A percentile compares a stretch with the other conserved stretches of the same genome.
phyloP scores from a whole-genome alignment of 2,888 invertebrate species.

The Chaetogeoica ovagalla region DNA sequence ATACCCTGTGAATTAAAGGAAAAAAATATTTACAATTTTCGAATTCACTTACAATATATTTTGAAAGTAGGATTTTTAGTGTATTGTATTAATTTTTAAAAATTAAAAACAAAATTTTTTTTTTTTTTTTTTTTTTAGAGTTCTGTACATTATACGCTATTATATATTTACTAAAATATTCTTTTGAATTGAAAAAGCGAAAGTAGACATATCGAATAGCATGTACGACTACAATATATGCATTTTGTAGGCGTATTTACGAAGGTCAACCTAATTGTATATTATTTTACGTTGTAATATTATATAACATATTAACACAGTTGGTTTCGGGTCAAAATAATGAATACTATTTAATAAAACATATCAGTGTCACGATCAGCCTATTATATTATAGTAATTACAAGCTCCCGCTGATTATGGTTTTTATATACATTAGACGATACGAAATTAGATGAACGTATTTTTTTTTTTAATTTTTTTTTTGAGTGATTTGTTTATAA shows the following conservation, averaged over 20 bases:
- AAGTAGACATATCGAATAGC: conserved; percentile 23
- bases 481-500: conserved; percentile 1
- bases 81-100: too few relatives aligned
- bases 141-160: not conserved
- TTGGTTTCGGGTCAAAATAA: conserved; percentile 23
- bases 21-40: too few relatives aligned
- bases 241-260: conserved; percentile 19
- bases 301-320: not conserved
- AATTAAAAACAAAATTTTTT: too few relatives aligned
- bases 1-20: too few relatives aligned
- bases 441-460: not conserved
- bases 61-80: too few relatives aligned
- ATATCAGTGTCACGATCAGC: conserved; percentile 27
- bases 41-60: too few relatives aligned
- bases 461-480: too few relatives aligned
- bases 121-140: too few relatives aligned
- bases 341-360: conserved; percentile 12
- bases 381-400: conserved; percentile 9
- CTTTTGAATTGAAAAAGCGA: conserved; percentile 25
- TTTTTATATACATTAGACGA: not conserved
- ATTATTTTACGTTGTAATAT: conserved; percentile 35
- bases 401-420: conserved; percentile 31
- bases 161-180: not conserved
- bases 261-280: conserved; percentile 41
- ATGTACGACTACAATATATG: not conserved